Base-by-base conservation (phyloP, 2,113 vertebrate genomes). In the Pterocles orientalis region DNA sequence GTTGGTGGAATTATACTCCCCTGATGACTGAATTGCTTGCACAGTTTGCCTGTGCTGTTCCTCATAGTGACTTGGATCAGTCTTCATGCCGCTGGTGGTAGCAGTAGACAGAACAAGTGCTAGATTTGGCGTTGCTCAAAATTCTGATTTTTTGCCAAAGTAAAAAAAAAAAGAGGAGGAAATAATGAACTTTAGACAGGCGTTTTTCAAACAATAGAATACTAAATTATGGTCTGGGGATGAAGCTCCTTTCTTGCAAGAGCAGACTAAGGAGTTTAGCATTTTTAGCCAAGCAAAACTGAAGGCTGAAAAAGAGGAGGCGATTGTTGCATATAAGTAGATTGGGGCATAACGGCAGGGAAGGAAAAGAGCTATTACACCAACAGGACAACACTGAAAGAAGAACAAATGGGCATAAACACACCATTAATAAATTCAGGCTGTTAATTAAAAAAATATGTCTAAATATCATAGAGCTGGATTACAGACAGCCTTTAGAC, bases 211-310 rank as follows among this genome's bases (percentile, higher is more conserved):
- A 92, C 69, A 94, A 82, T 31, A 70, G 78, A 76, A 82, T 56
- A 57, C 18, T 69, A 62, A 94, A 91, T 89, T 83, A 88, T 50
- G 78, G 82, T 72, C 73, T 77, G 87, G 75, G 78, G 88, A 88
- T 70, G 90, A 90, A 90, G 94, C 82, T 88, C n/a, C 36, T 82
- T 95, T 80, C 84, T 92, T 90, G 50, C 18, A 80, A 66, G 92
- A 87, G 50, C 57, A 3, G 21, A 79, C 77, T 97, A 96, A 95
- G 91, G 82, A 96, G 95, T 92, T 96, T 95, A 95, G 79, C 64
- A 69, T 81, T 90, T 77, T 56, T 68, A 90, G 70, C 75, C 86
- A 73, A 79, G 96, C 28, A 77, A 90, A 91, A 92, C 69, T 23
- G 66, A 95, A 95, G 53, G 54, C 72, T 94, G 89, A 86, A 89